A percentile compares a stretch with the other conserved stretches of the same genome.
phyloP scores from a whole-genome alignment of 2,888 invertebrate genomes.

The Sturmia bella region DNA sequence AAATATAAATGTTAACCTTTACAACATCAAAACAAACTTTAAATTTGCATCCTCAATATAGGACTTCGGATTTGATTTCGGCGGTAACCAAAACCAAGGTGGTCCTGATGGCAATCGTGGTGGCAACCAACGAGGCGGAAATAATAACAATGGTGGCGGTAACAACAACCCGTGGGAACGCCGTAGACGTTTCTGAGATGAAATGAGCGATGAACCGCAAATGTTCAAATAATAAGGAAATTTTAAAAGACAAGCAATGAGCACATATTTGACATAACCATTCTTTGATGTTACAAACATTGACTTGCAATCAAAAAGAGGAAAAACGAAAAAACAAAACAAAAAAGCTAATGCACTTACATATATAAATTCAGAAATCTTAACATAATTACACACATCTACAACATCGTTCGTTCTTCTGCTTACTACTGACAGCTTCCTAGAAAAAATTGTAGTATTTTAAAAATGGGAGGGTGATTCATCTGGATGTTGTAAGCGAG shows the following conservation, averaged over 20 bases:
- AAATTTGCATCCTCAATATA: constrained; percentile 69
- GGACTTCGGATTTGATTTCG: constrained; percentile 79
- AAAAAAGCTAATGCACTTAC: constrained; percentile 10
- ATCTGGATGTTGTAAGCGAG: not conserved
- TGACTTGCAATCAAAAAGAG: constrained; percentile 43
- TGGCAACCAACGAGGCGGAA: constrained; percentile 79
- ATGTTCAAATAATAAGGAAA: constrained; percentile 51
- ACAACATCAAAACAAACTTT: constrained; percentile 69
- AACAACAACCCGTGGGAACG: constrained; percentile 79
- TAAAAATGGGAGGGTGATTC: not conserved
- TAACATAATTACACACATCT: constrained; percentile 13
- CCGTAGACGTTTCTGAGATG: constrained; percentile 81
- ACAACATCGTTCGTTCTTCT: not conserved
- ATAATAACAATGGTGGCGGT: constrained; percentile 71
- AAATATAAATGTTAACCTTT: constrained; percentile 60
- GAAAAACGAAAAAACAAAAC: too few relatives aligned
- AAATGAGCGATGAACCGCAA: constrained; percentile 50
- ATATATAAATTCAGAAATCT: constrained; percentile 23
- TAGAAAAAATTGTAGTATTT: not conserved
- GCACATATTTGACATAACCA: constrained; percentile 16
- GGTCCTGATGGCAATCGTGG: constrained; percentile 75
- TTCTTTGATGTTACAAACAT: constrained; percentile 36
- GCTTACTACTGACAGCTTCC: constrained; percentile 5
- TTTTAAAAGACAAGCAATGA: constrained; percentile 30
- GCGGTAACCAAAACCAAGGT: constrained; percentile 81